Evolutionary conservation across 2,888 invertebrate genomes (phyloP), one percentile per base, ranked within the genome.

Genomic region (Stenichneumon culpator): DNA sequence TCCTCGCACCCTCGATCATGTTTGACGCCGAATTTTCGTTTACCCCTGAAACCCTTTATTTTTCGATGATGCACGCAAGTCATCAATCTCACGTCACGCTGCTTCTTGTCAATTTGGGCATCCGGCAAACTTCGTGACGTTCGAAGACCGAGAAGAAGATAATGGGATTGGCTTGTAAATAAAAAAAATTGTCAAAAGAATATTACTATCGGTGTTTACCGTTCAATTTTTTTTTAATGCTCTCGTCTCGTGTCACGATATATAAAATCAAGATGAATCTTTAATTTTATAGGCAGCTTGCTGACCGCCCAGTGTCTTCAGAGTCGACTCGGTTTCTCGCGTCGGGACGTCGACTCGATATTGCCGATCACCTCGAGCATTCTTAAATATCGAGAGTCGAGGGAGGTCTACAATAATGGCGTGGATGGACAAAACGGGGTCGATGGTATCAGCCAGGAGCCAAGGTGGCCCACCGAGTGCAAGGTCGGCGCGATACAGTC

Each of bases 381-480:
- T 14, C 77, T 88, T 36, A 90, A 86, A 81, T 91, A 86, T 81
- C 90, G 90, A 28, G 90, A 90, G 57, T 80, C 89, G 22, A 91
- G 89, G 79, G 93, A 93, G 60, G 86, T 82, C 14, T 89, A 90
- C 60, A 89, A 89, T 14, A 88, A 80, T 47, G 68, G 74, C 5
- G 54, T 36, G 14, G 86, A 87, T 54, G 88, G 88, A 7, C 91
- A 90, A 67, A 89, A 86, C 69, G 87, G 83, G 77, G 88, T 90
- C 39, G 92, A 93, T 19, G 90, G 89, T 14, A 89, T 92, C 75
- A 96, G 96, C 90, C 97, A 97, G 95, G 96, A 97, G 90, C 96
- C 97, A 82, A 95, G 98, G 93, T 98, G 98, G 98, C 98, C 98
- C 25, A 96, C 97, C 65, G 98, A 98, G 95, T 98, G 98, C 94